A percentile compares a stretch with the other conserved stretches of the same genome.
Evolutionary conservation across 2,888 invertebrate genomes (phyloP).

Genomic region (Stenodera caucasica): DNA sequence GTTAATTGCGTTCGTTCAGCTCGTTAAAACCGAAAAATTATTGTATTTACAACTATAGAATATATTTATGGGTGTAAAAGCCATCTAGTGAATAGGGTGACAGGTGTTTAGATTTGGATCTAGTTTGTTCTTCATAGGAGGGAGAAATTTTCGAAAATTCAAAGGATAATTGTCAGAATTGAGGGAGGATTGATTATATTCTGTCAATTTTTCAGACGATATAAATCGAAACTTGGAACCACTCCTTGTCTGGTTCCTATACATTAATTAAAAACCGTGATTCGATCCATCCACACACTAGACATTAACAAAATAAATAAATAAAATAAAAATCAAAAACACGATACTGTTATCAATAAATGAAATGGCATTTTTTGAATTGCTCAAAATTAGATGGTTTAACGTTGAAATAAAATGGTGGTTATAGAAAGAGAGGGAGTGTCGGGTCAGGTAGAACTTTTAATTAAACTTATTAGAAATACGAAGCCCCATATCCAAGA

Average conservation of each 20-base stretch:
- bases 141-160: no score
- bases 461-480: background rate
- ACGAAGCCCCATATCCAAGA: background rate
- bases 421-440: no score
- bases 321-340: background rate
- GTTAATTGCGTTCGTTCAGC: conserved; percentile 37
- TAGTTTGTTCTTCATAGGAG: no score
- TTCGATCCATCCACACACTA: background rate
- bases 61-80: no score
- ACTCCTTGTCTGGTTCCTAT: background rate
- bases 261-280: conserved; percentile 8
- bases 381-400: no score
- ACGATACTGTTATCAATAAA: background rate
- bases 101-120: conserved; percentile 26
- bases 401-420: no score
- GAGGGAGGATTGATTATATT: conserved; percentile 1
- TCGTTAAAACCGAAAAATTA: conserved; percentile 34
- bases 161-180: conserved; percentile 8
- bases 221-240: conserved; percentile 3
- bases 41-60: conserved; percentile 7
- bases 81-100: background rate
- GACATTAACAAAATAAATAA: no score
- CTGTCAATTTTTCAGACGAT: conserved; percentile 10
- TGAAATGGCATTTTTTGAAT: background rate
- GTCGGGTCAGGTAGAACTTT: background rate